Evolutionary conservation across 2,888 invertebrate genomes (phyloP).

Genomic region (Hypsopygia costalis): DNA sequence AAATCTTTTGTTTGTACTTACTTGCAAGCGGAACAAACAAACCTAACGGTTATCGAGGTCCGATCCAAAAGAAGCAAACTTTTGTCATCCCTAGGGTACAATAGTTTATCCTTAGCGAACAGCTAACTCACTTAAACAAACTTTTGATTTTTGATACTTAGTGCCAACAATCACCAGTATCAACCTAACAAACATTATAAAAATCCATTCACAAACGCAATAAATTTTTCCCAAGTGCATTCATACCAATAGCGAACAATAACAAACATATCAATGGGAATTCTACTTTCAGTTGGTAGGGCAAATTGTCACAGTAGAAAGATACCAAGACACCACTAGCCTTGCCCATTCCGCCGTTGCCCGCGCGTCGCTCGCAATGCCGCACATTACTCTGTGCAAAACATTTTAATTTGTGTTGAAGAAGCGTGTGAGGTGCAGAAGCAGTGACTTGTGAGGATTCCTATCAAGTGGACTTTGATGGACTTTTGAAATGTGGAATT

Average conservation of each 20-base stretch:
- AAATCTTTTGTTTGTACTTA: too few species aligned
- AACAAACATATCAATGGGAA: slow-evolving; percentile 1
- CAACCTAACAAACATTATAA: background rate
- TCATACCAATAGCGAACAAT: slow-evolving; percentile 6
- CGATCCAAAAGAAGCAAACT: too few species aligned
- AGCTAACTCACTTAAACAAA: too few species aligned
- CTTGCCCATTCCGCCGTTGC: slow-evolving; percentile 6
- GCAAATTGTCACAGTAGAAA: slow-evolving; percentile 10
- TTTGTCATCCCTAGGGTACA: too few species aligned
- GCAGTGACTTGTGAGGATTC: slow-evolving; percentile 5
- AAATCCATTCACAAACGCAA: background rate
- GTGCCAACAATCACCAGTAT: too few species aligned
- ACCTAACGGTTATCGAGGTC: too few species aligned
- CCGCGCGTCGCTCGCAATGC: background rate
- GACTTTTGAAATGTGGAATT: slow-evolving; percentile 29
- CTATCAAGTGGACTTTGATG: slow-evolving; percentile 12
- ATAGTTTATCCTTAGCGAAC: too few species aligned
- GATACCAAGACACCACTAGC: slow-evolving; percentile 7
- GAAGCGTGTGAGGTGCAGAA: too few species aligned
- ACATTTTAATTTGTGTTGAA: slow-evolving; percentile 8
- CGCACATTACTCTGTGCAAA: background rate
- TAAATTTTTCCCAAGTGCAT: background rate
- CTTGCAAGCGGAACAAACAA: too few species aligned
- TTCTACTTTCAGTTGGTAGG: slow-evolving; percentile 1
- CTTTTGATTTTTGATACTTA: too few species aligned